Conservation (phyloP, 2,797 vertebrate species). For the Sebastes kiyomatsui region DNA sequence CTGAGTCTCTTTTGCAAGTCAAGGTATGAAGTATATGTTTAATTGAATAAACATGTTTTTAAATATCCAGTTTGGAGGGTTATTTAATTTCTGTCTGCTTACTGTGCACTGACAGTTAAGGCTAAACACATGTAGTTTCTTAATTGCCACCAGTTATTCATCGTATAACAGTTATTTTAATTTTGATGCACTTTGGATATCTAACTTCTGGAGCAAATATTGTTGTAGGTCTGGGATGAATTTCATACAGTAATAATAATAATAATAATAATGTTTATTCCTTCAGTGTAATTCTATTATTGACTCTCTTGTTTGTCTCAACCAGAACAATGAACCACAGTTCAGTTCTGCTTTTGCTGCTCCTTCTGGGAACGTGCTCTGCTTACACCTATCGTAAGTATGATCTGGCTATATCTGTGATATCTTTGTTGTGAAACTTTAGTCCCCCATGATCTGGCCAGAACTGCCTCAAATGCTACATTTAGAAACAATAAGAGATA, state of each 20-base stretch:
- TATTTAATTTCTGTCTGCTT: neutral
- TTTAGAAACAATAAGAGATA: too few species aligned
- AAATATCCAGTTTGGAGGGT: neutral
- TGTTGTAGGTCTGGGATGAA: neutral
- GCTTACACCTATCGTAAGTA: neutral
- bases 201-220: neutral
- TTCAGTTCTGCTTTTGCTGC: neutral
- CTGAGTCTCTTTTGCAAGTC: neutral
- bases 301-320: neutral
- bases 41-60: neutral
- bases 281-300: neutral
- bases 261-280: neutral
- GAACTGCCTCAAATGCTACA: too few species aligned
- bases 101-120: neutral
- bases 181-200: neutral
- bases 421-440: neutral
- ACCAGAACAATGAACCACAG: slow-evolving; percentile 30
- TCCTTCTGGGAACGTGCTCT: neutral
- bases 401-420: neutral
- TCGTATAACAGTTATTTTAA: neutral
- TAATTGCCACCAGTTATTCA: neutral
- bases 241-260: neutral
- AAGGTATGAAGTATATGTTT: neutral
- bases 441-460: too few species aligned
- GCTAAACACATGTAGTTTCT: neutral